These are phyloP conservation scores for Biston stratarius DNA, from an alignment of 2,888 invertebrate species.

Conservation along the genomic window DNA sequence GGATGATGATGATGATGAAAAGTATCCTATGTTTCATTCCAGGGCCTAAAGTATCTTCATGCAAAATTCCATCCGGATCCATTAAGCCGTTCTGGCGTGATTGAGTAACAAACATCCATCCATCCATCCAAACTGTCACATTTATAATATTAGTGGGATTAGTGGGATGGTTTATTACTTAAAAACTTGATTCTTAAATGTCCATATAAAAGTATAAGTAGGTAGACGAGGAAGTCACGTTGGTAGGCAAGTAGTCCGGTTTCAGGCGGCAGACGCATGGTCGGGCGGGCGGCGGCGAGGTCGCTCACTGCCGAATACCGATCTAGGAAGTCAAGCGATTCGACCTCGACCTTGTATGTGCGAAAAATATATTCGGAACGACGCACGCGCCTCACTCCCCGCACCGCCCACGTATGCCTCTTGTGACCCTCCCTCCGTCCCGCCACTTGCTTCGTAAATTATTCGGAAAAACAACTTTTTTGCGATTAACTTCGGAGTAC, in stretches of 20 bases:
- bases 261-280: constrained; percentile 30
- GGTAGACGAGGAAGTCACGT: constrained; percentile 12
- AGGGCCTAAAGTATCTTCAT: too few relatives aligned
- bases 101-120: too few relatives aligned
- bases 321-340: constrained; percentile 83
- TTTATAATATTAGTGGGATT: too few relatives aligned
- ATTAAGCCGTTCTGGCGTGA: too few relatives aligned
- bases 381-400: constrained; percentile 59
- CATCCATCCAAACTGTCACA: too few relatives aligned
- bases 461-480: constrained; percentile 32
- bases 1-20: too few relatives aligned
- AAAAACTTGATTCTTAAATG: not conserved
- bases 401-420: constrained; percentile 42
- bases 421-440: constrained; percentile 32
- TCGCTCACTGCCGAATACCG: constrained; percentile 53
- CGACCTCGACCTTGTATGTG: constrained; percentile 82
- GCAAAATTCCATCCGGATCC: too few relatives aligned
- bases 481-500: constrained; percentile 24
- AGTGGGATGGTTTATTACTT: not conserved
- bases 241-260: constrained; percentile 15
- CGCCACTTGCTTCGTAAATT: constrained; percentile 25
- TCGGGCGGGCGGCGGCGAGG: constrained; percentile 40
- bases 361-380: constrained; percentile 79
- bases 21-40: too few relatives aligned
- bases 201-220: not conserved